Percentiles rank a stretch among this genome's conserved stretches.
Conservation (phyloP, 2,113 vertebrate species). For the Egretta garzetta region DNA sequence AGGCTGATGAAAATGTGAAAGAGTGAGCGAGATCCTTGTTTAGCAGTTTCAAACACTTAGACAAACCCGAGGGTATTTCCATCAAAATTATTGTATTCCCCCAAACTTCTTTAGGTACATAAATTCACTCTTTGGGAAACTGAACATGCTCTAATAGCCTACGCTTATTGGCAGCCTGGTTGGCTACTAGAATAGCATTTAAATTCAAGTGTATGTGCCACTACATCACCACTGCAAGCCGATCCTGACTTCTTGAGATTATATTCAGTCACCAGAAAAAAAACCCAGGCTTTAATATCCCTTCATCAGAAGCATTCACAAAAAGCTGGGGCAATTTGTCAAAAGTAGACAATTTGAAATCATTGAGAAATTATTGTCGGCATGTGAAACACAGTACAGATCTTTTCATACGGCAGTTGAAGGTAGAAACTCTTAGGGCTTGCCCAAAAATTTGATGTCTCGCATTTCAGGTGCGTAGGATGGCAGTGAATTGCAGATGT, state of each 20-base stretch:
- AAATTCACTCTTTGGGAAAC: background rate
- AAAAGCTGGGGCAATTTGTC: constrained; percentile 5
- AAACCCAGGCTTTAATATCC: background rate
- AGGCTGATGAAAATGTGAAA: background rate
- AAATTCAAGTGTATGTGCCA: background rate
- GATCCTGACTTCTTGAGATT: background rate
- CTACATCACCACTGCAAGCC: background rate
- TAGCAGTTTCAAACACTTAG: background rate
- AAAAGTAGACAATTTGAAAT: background rate
- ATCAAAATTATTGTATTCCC: background rate
- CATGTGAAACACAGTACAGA: background rate
- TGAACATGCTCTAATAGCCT: background rate
- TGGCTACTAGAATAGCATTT: background rate
- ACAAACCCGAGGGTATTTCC: background rate
- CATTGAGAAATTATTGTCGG: background rate
- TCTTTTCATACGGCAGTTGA: background rate
- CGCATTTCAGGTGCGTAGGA: background rate
- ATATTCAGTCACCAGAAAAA: background rate
- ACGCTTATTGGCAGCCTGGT: background rate
- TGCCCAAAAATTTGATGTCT: background rate
- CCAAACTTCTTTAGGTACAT: background rate
- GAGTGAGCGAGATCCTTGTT: background rate
- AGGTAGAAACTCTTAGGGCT: background rate
- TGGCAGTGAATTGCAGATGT: background rate
- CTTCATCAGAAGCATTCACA: background rate